Base-by-base conservation (phyloP, 2,888 invertebrate genomes). In the Eupithecia exiguata region DNA sequence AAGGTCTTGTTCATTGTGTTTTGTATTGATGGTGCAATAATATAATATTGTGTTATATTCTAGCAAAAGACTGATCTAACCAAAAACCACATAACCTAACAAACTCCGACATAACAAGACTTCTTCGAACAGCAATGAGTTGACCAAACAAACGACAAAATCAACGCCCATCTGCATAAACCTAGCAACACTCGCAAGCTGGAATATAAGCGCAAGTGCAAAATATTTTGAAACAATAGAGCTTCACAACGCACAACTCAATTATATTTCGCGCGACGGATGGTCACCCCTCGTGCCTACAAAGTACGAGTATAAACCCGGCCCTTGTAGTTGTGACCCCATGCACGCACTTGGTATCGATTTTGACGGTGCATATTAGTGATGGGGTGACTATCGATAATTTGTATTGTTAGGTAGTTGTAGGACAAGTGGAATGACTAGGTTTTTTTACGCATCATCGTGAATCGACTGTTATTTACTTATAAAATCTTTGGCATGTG, bases 311-410 rank as follows among this genome's bases (percentile, higher is more conserved):
- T 14, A 25, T 58, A 10, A 53, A 53, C 18, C 35, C 77, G 79
- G 79, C 82, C 81, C 76, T 75, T 72, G 58, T 58, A 77, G 25
- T 76, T 69, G 84, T 83, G 84, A 83, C 85, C 83, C 86, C 84
- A 81, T 81, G 82, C 83, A 84, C 83, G 83, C 85, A 79, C 82
- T 91, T 90, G 91, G 90, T 92, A 92, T 92, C 90, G 90, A 86
- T 83, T 71, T 76, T 84, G 88, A 82, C 83, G 83, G 81, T 87
- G 87, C 85, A 86, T 75, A 81, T 43, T 84, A 84, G 81, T 76
- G 82, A 68, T 78, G 81, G 74, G 66, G 66, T 72, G 67, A 65
- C 40, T 72, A 69, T 79, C 72, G 73, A 71, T 76, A 68, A 49
- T 71, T 65, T 49, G n/a, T n/a, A 25, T 25, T 58, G 14, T 2